These are phyloP conservation scores for Pteropus rufus DNA, from an alignment of 2,797 vertebrate species.

Conservation along the genomic window DNA sequence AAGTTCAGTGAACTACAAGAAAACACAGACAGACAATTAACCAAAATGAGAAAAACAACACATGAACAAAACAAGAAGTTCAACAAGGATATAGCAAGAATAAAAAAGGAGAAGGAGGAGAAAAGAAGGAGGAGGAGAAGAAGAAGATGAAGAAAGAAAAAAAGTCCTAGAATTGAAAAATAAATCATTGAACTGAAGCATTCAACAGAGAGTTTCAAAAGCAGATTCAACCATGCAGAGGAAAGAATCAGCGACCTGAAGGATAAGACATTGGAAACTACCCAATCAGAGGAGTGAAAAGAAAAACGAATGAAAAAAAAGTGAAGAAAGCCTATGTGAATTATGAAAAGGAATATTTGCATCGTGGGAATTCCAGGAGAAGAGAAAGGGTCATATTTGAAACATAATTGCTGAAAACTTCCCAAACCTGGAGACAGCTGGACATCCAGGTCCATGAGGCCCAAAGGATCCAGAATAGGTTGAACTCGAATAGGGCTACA, in stretches of 20 bases:
- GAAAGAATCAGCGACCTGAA: neutral
- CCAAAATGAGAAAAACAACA: neutral
- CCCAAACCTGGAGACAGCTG: neutral
- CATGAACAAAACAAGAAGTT: neutral
- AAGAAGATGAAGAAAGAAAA: too few relatives aligned
- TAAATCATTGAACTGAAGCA: neutral
- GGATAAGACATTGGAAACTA: neutral
- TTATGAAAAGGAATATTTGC: neutral
- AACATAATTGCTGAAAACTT: neutral
- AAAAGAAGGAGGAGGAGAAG: too few relatives aligned
- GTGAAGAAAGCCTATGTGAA: neutral
- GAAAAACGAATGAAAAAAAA: neutral
- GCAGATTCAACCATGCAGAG: neutral
- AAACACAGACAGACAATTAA: neutral
- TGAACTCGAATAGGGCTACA: neutral
- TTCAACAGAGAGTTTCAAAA: neutral
- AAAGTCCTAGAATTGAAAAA: neutral
- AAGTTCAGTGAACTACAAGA: neutral
- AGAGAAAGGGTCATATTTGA: neutral
- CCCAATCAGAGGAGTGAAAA: neutral
- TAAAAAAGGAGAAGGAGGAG: too few relatives aligned
- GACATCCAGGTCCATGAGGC: neutral
- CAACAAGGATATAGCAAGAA: neutral
- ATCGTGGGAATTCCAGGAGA: too few relatives aligned
- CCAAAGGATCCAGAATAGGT: neutral